Base-by-base conservation (phyloP, 30 jellyfish, hydroid and myxozoan species). In the Rhopilema esculentum region DNA sequence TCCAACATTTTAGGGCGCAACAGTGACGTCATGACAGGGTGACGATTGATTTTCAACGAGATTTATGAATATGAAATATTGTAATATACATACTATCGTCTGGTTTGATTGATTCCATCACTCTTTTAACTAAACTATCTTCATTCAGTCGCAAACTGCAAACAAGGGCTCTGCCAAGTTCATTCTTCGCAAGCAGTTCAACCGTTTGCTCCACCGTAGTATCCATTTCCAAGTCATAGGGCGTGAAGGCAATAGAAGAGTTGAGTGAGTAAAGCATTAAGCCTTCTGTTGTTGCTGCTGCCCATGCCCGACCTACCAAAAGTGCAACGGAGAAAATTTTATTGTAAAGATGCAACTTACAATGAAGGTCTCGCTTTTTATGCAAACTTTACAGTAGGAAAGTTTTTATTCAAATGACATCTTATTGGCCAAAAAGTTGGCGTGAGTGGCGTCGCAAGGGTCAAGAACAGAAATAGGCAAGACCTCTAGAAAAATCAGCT, bases 281-380 rank as follows among this genome's bases (percentile, higher is more conserved):
- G 23, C 99, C 99, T 69, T 95, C 99, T 16, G 99, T 89, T 24
- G 99, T 89, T 8, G 97, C 98, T 1, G 98, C 97, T 0, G 98
- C 97, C 97, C 97, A 95, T 32, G 96, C 88, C 19, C 99, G 97
- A 4, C 98, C 98, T 93, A 66, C 28, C 65, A 27, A 48, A 69
- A 26, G n/a, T n/a, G n/a, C n/a, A 27, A 77, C 26, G 7, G 9
- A 78, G 61, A 62, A 23, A 78, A 49, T 12, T 40, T 6, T 12
- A n/a, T n/a, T n/a, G n/a, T n/a, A n/a, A n/a, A n/a, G n/a, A n/a
- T n/a, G n/a, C n/a, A n/a, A n/a, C n/a, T n/a, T n/a, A n/a, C n/a
- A n/a, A n/a, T n/a, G n/a, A n/a, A n/a, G n/a, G n/a, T n/a, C n/a
- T n/a, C n/a, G n/a, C n/a, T n/a, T n/a, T n/a, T n/a, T n/a, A n/a